Conservation (phyloP, 1,140 invertebrate species). For the Diorhabda sublineata region DNA sequence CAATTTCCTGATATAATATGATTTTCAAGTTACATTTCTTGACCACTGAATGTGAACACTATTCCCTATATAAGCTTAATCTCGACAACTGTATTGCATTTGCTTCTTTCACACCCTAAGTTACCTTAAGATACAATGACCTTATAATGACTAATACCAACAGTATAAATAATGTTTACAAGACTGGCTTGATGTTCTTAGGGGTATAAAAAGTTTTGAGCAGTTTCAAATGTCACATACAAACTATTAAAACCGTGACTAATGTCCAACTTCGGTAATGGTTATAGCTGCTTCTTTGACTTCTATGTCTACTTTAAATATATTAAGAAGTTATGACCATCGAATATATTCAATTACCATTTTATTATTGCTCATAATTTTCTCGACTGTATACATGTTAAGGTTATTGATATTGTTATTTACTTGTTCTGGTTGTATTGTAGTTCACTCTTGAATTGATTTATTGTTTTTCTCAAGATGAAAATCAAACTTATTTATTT, state of each 20-base stretch:
- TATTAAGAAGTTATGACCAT: background rate
- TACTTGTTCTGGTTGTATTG: no score
- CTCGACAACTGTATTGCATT: no score
- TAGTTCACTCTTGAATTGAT: no score
- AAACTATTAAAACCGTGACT: background rate
- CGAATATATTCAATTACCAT: background rate
- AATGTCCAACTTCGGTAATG: background rate
- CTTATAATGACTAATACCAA: background rate
- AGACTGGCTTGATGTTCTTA: background rate
- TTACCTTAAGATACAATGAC: background rate
- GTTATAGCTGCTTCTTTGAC: background rate
- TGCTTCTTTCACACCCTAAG: no score
- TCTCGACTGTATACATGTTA: no score
- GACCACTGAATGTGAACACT: no score
- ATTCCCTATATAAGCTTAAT: no score
- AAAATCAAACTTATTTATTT: no score
- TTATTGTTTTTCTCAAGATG: no score
- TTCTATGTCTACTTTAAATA: background rate
- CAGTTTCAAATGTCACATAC: background rate
- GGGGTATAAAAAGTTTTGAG: background rate
- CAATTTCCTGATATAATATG: no score
- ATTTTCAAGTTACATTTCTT: no score
- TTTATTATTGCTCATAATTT: background rate
- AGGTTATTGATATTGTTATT: no score
- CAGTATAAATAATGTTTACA: background rate